A percentile compares a stretch with the other conserved stretches of the same genome.
Evolutionary conservation across 2,797 vertebrate species (phyloP).

Genomic region (Chelon labrosus): DNA sequence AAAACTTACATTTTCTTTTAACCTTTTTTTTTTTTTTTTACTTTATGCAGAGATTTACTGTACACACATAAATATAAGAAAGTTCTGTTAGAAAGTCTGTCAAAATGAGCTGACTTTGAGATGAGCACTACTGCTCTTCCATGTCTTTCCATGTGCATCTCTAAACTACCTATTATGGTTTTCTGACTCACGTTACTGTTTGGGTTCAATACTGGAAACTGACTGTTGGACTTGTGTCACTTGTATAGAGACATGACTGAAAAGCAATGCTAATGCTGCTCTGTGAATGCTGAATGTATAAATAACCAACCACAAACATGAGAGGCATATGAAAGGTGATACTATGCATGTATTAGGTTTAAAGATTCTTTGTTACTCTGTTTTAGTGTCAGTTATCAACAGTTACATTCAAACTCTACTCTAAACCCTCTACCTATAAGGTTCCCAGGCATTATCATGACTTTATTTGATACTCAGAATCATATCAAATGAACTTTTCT

Average conservation of each 20-base stretch:
- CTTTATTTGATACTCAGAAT: background rate
- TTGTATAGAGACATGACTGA: background rate
- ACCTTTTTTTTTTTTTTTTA: too few relatives aligned
- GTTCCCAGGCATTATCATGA: background rate
- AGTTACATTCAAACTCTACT: background rate
- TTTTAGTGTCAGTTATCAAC: background rate
- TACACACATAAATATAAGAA: background rate
- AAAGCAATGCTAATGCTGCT: background rate
- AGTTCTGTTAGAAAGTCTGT: background rate
- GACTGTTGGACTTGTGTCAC: background rate
- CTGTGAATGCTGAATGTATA: background rate
- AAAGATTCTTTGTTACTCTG: background rate
- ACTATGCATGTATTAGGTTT: too few relatives aligned
- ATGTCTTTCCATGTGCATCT: constrained; percentile 12
- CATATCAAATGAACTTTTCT: background rate
- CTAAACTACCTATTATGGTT: background rate
- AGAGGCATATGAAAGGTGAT: background rate
- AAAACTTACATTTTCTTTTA: background rate
- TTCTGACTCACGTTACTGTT: background rate
- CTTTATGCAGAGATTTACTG: background rate
- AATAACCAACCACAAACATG: background rate
- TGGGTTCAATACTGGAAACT: background rate
- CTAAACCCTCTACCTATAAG: background rate
- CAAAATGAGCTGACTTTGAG: constrained; percentile 19
- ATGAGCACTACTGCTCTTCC: constrained; percentile 11